Evolutionary conservation across 2,888 invertebrate genomes (phyloP).

Genomic region (Lobophora halterata): DNA sequence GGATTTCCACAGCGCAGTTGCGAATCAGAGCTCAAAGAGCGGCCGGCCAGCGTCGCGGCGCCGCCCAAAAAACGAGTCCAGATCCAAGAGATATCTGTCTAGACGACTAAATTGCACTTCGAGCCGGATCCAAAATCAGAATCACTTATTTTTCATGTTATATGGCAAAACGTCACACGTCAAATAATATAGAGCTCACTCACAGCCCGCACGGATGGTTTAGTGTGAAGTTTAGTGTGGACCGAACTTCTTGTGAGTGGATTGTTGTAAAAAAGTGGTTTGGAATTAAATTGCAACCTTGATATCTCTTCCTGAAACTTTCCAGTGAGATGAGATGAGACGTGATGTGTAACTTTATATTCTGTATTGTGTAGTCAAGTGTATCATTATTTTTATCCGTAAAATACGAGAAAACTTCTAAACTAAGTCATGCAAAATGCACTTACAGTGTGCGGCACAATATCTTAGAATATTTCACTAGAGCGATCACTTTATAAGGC

Average conservation of each 20-base stretch:
- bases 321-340: conserved; percentile 6
- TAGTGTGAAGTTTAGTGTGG: conserved; percentile 8
- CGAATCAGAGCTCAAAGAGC: conserved; percentile 72
- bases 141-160: too few relatives aligned
- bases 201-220: conserved; percentile 5
- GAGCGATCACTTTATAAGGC: conserved; percentile 11
- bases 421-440: conserved; percentile 4
- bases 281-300: conserved; percentile 3
- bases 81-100: conserved; percentile 90
- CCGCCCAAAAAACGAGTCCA: conserved; percentile 89
- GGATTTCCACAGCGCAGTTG: conserved; percentile 77
- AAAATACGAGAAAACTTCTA: not conserved
- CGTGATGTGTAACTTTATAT: conserved; percentile 5
- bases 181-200: conserved; percentile 2
- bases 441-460: conserved; percentile 6
- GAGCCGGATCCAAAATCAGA: too few relatives aligned
- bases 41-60: conserved; percentile 47
- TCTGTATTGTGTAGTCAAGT: too few relatives aligned
- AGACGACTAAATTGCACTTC: conserved; percentile 60
- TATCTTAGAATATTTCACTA: conserved; percentile 9
- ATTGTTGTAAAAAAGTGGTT: conserved; percentile 14
- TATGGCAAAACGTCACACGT: too few relatives aligned
- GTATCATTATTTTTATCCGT: too few relatives aligned
- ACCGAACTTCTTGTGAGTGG: conserved; percentile 13
- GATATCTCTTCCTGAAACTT: not conserved